Evolutionary conservation across 2,113 vertebrate species (phyloP), one percentile per base, ranked within the genome.

Genomic region (Gallinago media): DNA sequence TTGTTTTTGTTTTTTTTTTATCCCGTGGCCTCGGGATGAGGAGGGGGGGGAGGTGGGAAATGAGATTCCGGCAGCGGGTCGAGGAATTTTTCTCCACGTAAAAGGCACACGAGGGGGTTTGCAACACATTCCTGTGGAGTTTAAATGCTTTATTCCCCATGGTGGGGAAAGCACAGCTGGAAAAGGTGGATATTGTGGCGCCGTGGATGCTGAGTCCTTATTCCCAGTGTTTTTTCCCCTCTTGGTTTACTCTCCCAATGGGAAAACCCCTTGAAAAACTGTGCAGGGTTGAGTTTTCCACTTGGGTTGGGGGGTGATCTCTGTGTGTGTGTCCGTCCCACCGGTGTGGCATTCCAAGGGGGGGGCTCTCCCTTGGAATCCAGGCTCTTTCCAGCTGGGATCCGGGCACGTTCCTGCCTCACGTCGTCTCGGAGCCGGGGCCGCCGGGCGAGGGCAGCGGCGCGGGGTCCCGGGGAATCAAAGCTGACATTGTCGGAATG

Each of bases 401-500:
- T 18, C 25, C 0, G 0, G 47, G 12, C 54, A 42, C 2, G 54
- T 82, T 59, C 7, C 1, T 22, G 66, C 38, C 82, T 94, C n/a
- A 2, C 3, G 1, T 14, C 4, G 1, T 4, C 6, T 12, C 0
- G 16, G 68, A 44, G 85, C 76, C 32, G 93, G 15, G 88, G 55
- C 27, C 58, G 3, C 88, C 54, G 32, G 63, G 65, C 14, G 59
- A 93, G 88, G 88, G 88, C 89, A 84, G 61, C 32, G 2, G 34
- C 4, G 2, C 20, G 1, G 46, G 85, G 31, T 81, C 95, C 91
- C 29, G 2, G 88, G 55, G 89, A 98, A 97, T 98, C 97, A 98
- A 98, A 98, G 98, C 97, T 96, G 95, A 96, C 97, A 97, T 97
- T 99, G 99, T 99, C 92, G 96, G 97, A 99, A 99, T 96, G 98